Percentiles rank a stretch among this genome's conserved stretches.
Evolutionary conservation across 2,888 invertebrate genomes (phyloP).

Genomic region (Heliconius ethilla): DNA sequence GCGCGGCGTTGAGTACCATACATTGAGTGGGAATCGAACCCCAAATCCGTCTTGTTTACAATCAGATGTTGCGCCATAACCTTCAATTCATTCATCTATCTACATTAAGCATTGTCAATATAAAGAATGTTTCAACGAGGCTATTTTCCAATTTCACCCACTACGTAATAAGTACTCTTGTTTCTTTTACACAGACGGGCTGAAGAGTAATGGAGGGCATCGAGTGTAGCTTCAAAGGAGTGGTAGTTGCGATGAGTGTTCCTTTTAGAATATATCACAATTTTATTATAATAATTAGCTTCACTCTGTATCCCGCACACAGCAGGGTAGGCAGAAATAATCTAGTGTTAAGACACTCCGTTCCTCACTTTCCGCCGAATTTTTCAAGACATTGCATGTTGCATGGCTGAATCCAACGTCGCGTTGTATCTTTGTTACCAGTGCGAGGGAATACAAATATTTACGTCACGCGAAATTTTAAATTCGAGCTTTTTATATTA

Average conservation of each 20-base stretch:
- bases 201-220: conserved; percentile 6
- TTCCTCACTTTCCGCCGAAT: background rate
- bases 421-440: background rate
- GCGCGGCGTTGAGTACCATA: background rate
- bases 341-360: background rate
- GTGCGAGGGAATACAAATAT: background rate
- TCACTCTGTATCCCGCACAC: too few species aligned
- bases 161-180: background rate
- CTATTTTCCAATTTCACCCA: background rate
- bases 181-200: conserved; percentile 1
- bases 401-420: too few species aligned
- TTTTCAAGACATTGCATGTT: background rate
- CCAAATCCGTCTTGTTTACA: background rate
- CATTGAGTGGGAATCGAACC: background rate
- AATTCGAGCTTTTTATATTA: too few species aligned
- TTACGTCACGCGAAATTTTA: too few species aligned
- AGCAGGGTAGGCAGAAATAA: too few species aligned
- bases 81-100: too few species aligned
- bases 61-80: background rate
- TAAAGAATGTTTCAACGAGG: too few species aligned
- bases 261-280: background rate
- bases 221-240: conserved; percentile 15
- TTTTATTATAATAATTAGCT: background rate
- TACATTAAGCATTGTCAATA: too few species aligned
- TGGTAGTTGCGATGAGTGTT: background rate